Evolutionary conservation across 2,797 vertebrate species (phyloP), one percentile per base, ranked within the genome.

Genomic region (Austrolebias charrua): DNA sequence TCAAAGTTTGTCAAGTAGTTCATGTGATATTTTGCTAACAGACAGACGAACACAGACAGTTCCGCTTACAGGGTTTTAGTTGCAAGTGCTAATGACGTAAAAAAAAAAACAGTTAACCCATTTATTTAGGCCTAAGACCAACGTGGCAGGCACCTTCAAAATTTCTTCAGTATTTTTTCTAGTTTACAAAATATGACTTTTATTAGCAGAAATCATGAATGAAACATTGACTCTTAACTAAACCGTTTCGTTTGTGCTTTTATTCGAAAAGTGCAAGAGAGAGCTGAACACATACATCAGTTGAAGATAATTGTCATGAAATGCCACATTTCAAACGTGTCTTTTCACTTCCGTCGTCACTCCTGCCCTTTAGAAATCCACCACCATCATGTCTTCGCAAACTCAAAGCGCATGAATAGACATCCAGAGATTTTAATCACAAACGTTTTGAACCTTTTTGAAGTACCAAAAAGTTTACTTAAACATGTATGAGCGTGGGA

Each of bases 391-490:
- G 50, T 72, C 62, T 82, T 78, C 63, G 28, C 71, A 19, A 68
- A 61, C 70, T 60, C 68, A 11, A 79, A 70, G 71, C 57, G 19
- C 69, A 71, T 82, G 83, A 85, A 88, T 75, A 67, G 87, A 87
- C 71, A 81, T 86, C 83, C 71, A 52, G 73, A 88, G 84, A 86
- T 89, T 79, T 80, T 88, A 24, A 90, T 89, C 82, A 14, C 74
- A 75, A 76, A 81, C 84, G 80, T 80, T n/a, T 85, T 85, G 82
- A 84, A 72, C 83, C 86, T 85, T 88, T 90, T 71, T 84, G 81
- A 89, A 83, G 85, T 42, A 85, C 87, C 82, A 84, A 79, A 24
- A 88, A 79, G 80, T 68, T 65, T 70, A 76, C 68, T 73, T 67
- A 68, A 88, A 86, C 83, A 88, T 80, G 75, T 76, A 72, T 78